Conservation (phyloP, 2,888 invertebrate genomes). For the Marronus borbonicus region DNA sequence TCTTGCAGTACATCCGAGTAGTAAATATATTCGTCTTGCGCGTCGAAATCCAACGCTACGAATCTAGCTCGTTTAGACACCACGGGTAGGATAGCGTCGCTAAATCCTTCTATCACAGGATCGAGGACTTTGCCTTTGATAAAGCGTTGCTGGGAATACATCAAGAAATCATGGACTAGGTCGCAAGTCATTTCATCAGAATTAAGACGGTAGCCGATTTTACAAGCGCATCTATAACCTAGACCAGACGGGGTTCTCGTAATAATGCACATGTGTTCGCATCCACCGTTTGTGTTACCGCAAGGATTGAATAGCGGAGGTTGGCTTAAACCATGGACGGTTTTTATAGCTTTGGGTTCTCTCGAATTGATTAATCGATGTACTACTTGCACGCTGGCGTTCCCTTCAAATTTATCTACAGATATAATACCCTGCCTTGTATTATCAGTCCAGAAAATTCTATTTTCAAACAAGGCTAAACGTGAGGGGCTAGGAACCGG, state of each 20-base stretch:
- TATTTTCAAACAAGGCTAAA: constrained; percentile 87
- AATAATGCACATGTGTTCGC: constrained; percentile 95
- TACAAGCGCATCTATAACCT: constrained; percentile 93
- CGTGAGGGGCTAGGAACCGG: constrained; percentile 90
- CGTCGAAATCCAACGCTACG: constrained; percentile 96
- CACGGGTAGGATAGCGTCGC: constrained; percentile 95
- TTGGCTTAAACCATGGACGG: constrained; percentile 86
- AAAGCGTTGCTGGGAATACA: constrained; percentile 96
- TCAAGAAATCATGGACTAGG: constrained; percentile 88
- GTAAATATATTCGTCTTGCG: constrained; percentile 91
- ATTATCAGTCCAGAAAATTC: constrained; percentile 93
- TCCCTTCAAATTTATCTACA: constrained; percentile 88
- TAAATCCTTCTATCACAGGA: constrained; percentile 91
- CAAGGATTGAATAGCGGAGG: constrained; percentile 85
- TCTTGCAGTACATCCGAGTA: constrained; percentile 98
- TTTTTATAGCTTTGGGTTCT: constrained; percentile 88
- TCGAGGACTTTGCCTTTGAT: constrained; percentile 94
- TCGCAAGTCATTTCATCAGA: constrained; percentile 85
- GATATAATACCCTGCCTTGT: constrained; percentile 92
- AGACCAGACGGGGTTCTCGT: constrained; percentile 82
- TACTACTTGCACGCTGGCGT: constrained; percentile 84
- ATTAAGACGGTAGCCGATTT: constrained; percentile 87
- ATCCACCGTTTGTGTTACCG: constrained; percentile 89
- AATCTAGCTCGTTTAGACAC: constrained; percentile 93
- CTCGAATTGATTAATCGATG: constrained; percentile 86